These are phyloP conservation scores for Drosophila equinoxialis DNA, from an alignment of 1,140 invertebrate species.

Conservation along the genomic window DNA sequence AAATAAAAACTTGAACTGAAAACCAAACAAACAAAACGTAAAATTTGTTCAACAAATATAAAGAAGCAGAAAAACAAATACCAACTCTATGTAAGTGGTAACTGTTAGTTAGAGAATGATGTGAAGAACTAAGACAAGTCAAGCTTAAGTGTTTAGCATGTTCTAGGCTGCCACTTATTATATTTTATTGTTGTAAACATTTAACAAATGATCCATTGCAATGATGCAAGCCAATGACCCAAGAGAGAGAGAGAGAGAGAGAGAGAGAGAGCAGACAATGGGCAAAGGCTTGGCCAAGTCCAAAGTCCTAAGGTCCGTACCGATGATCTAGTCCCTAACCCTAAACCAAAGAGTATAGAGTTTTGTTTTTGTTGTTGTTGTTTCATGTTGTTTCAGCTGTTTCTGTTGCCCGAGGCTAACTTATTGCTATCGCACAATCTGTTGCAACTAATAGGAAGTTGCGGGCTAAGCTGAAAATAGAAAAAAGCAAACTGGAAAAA, in stretches of 20 bases:
- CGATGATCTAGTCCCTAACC: slow-evolving; percentile 17
- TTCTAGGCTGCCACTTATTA: slow-evolving; percentile 53
- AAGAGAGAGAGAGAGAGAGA: slow-evolving; percentile 28
- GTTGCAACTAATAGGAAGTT: slow-evolving; percentile 78
- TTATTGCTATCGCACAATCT: slow-evolving; percentile 81
- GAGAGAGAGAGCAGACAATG: slow-evolving; percentile 45
- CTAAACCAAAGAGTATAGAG: background rate
- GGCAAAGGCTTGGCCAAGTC: slow-evolving; percentile 37
- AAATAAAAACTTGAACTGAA: slow-evolving; percentile 51
- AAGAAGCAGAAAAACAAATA: background rate
- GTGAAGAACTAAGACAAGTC: slow-evolving; percentile 12
- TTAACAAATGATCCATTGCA: slow-evolving; percentile 67
- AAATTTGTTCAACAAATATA: slow-evolving; percentile 32
- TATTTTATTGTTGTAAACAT: slow-evolving; percentile 61
- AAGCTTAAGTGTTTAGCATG: slow-evolving; percentile 31
- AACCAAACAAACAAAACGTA: slow-evolving; percentile 26
- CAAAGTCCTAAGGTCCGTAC: too few species aligned
- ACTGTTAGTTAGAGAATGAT: too few species aligned
- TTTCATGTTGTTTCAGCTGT: slow-evolving; percentile 11
- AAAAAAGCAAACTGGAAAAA: slow-evolving; percentile 16
- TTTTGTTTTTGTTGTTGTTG: background rate
- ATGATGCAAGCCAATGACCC: slow-evolving; percentile 48
- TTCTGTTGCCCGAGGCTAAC: slow-evolving; percentile 52
- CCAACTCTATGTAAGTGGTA: too few species aligned
- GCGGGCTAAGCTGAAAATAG: slow-evolving; percentile 21